Evolutionary conservation across 2,888 invertebrate genomes (phyloP).

Genomic region (Stenurella melanura): DNA sequence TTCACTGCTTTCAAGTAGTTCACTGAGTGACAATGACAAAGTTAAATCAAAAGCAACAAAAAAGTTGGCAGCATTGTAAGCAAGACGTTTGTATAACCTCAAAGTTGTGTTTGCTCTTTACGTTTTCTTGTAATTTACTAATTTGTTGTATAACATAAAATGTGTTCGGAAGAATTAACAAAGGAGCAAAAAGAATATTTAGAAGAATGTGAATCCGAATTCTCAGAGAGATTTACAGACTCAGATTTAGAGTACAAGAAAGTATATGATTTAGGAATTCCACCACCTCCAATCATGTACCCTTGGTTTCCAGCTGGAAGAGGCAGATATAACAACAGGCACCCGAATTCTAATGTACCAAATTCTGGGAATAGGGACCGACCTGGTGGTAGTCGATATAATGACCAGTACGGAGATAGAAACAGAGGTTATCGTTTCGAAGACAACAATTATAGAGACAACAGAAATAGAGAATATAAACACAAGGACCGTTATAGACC

Average conservation of each 20-base stretch:
- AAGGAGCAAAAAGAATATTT: constrained; percentile 71
- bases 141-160: not conserved
- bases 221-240: constrained; percentile 71
- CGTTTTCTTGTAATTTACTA: no score
- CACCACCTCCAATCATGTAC: constrained; percentile 71
- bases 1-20: no score
- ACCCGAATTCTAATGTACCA: not conserved
- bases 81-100: no score
- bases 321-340: constrained; percentile 11
- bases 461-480: not conserved
- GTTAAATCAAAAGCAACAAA: no score
- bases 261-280: constrained; percentile 67
- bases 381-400: not conserved
- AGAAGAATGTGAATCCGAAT: constrained; percentile 71
- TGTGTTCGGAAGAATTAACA: constrained; percentile 58
- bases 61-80: no score
- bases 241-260: constrained; percentile 71
- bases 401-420: constrained; percentile 17
- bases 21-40: no score
- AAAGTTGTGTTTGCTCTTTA: no score
- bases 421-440: constrained; percentile 21
- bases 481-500: not conserved
- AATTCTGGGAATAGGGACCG: constrained; percentile 3
- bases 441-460: not conserved
- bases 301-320: constrained; percentile 69